Evolutionary conservation across 1,140 invertebrate species (phyloP).

Genomic region (Leptoteleia sp.): DNA sequence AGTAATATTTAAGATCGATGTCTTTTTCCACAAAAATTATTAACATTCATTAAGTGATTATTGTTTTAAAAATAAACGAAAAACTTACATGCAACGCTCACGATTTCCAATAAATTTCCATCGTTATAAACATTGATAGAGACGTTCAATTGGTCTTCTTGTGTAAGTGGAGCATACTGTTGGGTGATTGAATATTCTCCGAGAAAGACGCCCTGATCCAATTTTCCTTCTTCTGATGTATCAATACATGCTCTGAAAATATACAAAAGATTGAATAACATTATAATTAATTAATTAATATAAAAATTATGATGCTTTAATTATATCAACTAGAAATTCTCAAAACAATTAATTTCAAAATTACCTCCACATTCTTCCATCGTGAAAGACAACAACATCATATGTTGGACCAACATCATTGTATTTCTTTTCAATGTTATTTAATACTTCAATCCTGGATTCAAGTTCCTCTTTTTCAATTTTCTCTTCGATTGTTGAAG

Average conservation of each 20-base stretch:
- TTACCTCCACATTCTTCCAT: constrained; percentile 90
- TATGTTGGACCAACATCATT: constrained; percentile 92
- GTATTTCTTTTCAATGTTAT: constrained; percentile 93
- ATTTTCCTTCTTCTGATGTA: constrained; percentile 90
- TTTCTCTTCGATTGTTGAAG: constrained; percentile 87
- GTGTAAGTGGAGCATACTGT: constrained; percentile 89
- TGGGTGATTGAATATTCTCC: constrained; percentile 92
- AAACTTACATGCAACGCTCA: constrained; percentile 95
- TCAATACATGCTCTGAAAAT: constrained; percentile 91
- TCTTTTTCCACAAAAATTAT: no score
- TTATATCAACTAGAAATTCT: no score
- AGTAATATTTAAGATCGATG: no score
- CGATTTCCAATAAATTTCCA: constrained; percentile 95
- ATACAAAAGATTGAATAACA: no score
- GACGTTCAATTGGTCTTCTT: constrained; percentile 91
- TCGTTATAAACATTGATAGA: constrained; percentile 96
- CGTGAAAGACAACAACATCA: constrained; percentile 96
- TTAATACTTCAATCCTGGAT: constrained; percentile 91
- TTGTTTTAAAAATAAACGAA: no score
- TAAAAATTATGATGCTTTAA: no score
- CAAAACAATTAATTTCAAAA: no score
- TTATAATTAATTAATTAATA: no score
- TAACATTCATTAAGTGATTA: no score
- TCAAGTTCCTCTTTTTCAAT: constrained; percentile 94
- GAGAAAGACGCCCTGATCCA: constrained; percentile 88